Percentiles rank a stretch among this genome's conserved stretches.
Evolutionary conservation across 2,113 vertebrate genomes (phyloP).

Genomic region (Microtus richardsoni): DNA sequence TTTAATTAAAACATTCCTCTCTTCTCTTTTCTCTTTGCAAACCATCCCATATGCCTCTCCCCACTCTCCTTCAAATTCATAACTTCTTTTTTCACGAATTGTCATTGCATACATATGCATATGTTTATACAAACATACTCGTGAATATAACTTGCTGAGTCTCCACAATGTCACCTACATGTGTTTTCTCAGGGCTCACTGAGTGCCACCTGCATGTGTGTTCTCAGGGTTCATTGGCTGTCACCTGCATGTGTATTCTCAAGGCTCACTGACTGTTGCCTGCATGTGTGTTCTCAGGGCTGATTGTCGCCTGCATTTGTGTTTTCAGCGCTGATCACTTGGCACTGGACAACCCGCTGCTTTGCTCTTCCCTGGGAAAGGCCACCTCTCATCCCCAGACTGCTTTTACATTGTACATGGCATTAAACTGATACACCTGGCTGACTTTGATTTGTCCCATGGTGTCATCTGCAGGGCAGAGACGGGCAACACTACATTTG

Average conservation of each 20-base stretch:
- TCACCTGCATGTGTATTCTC: no score
- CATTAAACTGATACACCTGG: background rate
- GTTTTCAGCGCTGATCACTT: background rate
- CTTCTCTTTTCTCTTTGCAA: background rate
- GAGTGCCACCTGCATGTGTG: no score
- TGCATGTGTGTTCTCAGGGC: no score
- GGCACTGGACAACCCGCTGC: no score
- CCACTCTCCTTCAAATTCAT: background rate
- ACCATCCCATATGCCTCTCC: no score
- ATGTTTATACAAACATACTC: background rate
- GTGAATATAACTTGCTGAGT: background rate
- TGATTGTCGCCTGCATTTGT: no score
- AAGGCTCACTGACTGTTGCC: fast-evolving
- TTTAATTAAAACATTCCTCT: background rate
- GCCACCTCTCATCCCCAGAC: background rate
- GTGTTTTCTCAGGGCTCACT: no score
- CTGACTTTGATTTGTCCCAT: background rate
- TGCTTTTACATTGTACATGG: background rate
- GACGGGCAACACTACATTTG: background rate
- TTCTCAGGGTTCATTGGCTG: no score
- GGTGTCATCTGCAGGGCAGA: background rate
- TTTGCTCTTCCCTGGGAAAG: background rate
- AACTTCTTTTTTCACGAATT: background rate
- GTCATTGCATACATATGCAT: background rate
- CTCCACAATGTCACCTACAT: background rate